Evolutionary conservation across 2,888 invertebrate species (phyloP).

Genomic region (Andrena trimmerana): DNA sequence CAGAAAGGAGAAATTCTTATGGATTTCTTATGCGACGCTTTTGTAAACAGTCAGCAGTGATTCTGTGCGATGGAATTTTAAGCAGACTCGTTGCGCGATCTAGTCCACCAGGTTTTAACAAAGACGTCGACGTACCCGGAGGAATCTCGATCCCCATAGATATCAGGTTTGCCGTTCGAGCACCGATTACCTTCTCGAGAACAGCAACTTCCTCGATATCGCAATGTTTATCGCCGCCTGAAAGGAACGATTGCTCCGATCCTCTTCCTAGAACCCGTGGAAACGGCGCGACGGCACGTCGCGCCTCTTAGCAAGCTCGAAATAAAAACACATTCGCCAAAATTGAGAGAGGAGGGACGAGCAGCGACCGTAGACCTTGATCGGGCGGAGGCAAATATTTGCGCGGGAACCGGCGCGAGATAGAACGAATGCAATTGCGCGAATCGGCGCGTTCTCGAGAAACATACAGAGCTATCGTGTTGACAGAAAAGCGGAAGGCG

Average conservation of each 20-base stretch:
- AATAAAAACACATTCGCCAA: constrained; percentile 55
- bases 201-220: too few relatives aligned
- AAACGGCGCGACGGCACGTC: neutral
- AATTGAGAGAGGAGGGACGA: constrained; percentile 9
- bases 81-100: too few relatives aligned
- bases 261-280: neutral
- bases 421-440: constrained; percentile 30
- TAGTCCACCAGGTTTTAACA: too few relatives aligned
- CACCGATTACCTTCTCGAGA: too few relatives aligned
- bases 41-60: too few relatives aligned
- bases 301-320: neutral
- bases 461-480: neutral
- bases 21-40: too few relatives aligned
- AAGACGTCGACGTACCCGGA: too few relatives aligned
- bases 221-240: too few relatives aligned
- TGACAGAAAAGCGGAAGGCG: constrained; percentile 5
- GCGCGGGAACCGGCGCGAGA: constrained; percentile 41
- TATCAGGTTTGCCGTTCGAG: too few relatives aligned
- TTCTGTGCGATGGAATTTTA: too few relatives aligned
- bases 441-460: constrained; percentile 11
- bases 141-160: too few relatives aligned
- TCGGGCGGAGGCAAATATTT: constrained; percentile 65
- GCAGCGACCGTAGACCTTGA: constrained; percentile 15
- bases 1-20: neutral
- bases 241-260: too few relatives aligned